phyloP scores from a whole-genome alignment of 2,113 vertebrate genomes.

The Phoenicopterus ruber region DNA sequence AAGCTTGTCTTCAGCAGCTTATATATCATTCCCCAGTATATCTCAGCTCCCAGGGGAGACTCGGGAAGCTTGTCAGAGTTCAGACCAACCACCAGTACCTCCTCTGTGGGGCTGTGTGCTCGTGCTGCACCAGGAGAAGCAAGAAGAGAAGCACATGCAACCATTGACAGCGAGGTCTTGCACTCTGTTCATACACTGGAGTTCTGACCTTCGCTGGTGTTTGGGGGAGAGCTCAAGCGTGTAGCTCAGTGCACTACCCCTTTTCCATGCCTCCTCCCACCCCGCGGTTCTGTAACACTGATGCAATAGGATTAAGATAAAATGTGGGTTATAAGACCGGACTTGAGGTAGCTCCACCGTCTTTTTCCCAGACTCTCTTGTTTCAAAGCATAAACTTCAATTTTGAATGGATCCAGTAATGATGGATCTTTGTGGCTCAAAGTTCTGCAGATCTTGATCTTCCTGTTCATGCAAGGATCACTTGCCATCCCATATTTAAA shows the following conservation, averaged over 20 bases:
- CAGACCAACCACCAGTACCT: background rate
- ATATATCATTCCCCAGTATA: background rate
- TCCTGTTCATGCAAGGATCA: background rate
- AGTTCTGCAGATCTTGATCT: background rate
- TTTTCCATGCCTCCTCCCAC: background rate
- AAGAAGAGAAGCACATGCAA: background rate
- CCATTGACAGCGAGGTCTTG: background rate
- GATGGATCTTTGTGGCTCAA: background rate
- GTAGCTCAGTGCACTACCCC: background rate
- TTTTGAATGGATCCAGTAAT: background rate
- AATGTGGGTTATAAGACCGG: background rate
- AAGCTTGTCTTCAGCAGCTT: background rate
- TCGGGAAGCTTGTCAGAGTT: background rate
- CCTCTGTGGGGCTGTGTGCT: background rate
- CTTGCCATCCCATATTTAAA: background rate
- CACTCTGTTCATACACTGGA: accelerated
- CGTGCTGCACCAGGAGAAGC: background rate
- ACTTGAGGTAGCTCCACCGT: background rate
- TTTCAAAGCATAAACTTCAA: background rate
- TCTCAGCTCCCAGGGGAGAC: background rate
- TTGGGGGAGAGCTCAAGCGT: background rate
- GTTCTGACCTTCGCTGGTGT: background rate
- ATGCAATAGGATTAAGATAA: background rate
- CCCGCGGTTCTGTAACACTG: background rate
- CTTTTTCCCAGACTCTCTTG: background rate